These are phyloP conservation scores for Encarsia formosa DNA, from an alignment of 2,888 invertebrate genomes.

Conservation along the genomic window DNA sequence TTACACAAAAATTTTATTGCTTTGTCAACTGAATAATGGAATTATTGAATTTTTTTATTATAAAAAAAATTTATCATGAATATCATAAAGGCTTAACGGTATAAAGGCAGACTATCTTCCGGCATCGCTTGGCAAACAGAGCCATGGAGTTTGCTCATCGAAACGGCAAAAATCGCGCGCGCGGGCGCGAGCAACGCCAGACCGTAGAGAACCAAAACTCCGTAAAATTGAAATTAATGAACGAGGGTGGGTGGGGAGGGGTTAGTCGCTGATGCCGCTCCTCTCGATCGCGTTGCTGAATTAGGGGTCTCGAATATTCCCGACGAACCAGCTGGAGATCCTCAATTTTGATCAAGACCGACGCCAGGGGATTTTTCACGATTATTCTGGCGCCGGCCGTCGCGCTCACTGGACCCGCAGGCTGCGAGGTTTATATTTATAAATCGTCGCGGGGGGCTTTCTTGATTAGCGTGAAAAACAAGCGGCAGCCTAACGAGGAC, in stretches of 20 bases:
- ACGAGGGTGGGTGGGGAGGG: constrained; percentile 30
- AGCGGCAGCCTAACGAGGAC: constrained; percentile 13
- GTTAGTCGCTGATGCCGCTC: no score
- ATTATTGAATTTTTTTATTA: no score
- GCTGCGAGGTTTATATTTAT: constrained; percentile 22
- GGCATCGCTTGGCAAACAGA: neutral
- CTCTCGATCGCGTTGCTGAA: no score
- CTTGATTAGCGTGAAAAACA: constrained; percentile 19
- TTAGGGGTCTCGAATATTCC: no score
- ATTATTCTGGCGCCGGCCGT: constrained; percentile 4
- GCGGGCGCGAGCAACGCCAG: no score
- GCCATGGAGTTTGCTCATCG: neutral
- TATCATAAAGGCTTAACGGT: no score
- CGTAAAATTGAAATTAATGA: constrained; percentile 52
- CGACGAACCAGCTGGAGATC: constrained; percentile 10
- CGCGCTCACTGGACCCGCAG: no score
- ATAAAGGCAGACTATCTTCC: no score
- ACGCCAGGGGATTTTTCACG: constrained; percentile 18
- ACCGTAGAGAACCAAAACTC: constrained; percentile 40
- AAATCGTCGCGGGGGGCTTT: constrained; percentile 16
- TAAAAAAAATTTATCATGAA: no score
- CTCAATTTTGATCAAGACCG: constrained; percentile 17
- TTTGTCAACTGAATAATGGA: no score
- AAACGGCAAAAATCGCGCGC: no score
- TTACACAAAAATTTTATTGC: no score